Conservation (phyloP, 35 echinoderm and acorn worm species). For the Apostichopus parvimensis region DNA sequence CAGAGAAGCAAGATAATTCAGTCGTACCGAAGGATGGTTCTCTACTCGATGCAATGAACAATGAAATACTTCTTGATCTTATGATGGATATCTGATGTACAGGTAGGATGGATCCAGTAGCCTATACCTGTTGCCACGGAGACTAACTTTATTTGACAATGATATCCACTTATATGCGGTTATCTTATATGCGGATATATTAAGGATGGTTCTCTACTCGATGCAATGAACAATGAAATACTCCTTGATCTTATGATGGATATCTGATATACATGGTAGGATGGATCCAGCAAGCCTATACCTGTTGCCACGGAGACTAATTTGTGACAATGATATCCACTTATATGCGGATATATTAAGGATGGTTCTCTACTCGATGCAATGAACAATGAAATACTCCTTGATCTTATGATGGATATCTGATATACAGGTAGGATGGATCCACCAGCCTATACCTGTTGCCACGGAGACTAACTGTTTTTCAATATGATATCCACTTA, state of each 20-base stretch:
- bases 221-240: too few species aligned
- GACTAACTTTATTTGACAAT: too few species aligned
- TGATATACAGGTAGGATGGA: not conserved
- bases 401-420: conserved; percentile 12
- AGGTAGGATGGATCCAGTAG: not conserved
- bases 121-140: not conserved
- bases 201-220: too few species aligned
- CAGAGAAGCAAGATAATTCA: not conserved
- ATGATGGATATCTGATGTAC: conserved; percentile 10
- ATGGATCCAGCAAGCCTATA: too few species aligned
- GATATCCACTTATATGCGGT: too few species aligned
- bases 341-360: too few species aligned
- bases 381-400: not conserved
- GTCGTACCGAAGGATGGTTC: not conserved
- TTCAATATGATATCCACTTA: too few species aligned
- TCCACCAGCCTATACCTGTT: not conserved
- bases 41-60: conserved; percentile 1
- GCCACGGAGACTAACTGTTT: not conserved
- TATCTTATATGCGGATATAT: too few species aligned
- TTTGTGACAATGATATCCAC: too few species aligned
- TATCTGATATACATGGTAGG: too few species aligned
- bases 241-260: too few species aligned
- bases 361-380: not conserved
- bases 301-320: not conserved
- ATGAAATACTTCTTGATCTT: conserved; percentile 18